Evolutionary conservation across 1,140 invertebrate genomes (phyloP).

Genomic region (Megalonaias nervosa): DNA sequence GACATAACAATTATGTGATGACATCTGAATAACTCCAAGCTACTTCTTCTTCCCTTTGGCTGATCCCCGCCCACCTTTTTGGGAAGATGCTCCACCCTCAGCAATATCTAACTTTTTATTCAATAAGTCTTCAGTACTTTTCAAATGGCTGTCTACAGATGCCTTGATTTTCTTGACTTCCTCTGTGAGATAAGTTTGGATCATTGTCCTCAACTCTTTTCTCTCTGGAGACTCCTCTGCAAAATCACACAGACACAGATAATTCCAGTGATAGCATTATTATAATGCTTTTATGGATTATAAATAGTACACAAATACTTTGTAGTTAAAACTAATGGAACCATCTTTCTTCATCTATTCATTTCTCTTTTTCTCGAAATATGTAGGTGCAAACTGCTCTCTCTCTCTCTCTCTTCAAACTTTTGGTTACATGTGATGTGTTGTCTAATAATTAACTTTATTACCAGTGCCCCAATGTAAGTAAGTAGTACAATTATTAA

Average conservation of each 20-base stretch:
- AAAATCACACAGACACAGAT: neutral
- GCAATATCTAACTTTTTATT: constrained; percentile 58
- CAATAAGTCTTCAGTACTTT: constrained; percentile 60
- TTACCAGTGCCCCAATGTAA: too few species aligned
- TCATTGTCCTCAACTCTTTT: constrained; percentile 63
- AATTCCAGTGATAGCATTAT: neutral
- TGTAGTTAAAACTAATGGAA: too few species aligned
- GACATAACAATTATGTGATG: constrained; percentile 5
- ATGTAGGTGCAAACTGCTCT: too few species aligned
- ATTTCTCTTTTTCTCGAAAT: too few species aligned
- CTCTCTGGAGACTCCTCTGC: constrained; percentile 57
- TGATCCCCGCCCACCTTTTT: constrained; percentile 52
- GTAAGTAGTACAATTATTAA: too few species aligned
- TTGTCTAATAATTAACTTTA: too few species aligned
- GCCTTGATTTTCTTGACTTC: constrained; percentile 67
- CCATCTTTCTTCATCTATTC: too few species aligned
- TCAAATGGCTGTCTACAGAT: constrained; percentile 64
- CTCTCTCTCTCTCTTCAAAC: too few species aligned
- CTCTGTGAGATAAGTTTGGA: constrained; percentile 59
- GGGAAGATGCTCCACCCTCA: constrained; percentile 38
- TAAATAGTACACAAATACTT: too few species aligned
- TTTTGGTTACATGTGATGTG: too few species aligned
- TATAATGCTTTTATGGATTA: too few species aligned
- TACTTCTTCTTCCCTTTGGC: constrained; percentile 59
- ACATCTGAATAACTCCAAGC: neutral